Base-by-base conservation (phyloP, 1,140 invertebrate genomes). In the Calephelis virginiensis region DNA sequence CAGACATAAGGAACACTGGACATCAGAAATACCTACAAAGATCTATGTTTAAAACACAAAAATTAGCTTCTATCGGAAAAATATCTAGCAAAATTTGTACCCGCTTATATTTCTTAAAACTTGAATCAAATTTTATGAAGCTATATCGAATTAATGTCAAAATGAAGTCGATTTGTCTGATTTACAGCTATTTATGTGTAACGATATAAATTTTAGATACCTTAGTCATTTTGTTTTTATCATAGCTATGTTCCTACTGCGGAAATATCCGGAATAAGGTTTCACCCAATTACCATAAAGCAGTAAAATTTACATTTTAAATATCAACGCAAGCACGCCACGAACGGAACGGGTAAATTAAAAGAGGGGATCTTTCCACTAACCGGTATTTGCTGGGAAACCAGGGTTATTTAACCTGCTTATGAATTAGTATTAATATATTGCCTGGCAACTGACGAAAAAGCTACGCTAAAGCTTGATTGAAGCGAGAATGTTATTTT, bases 231-330 rank as follows among this genome's bases (percentile, higher is more conserved):
- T 56, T 10, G 17, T 53, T 56, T 56, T 56, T 56, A 10, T 56
- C 53, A 37, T 56, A 56, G 8, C 7, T 43, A 43, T 56, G 53
- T 37, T 5, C 28, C 53, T 28, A 11, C 53, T 37, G 17, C 28
- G 28, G 10, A 28, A 56, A 56, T 28, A 56, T 28, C 37, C 17
- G 4, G 12, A 11, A 56, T 37, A 28, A 56, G 14, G 53, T 14
- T 56, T 56, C 28, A 11, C 17, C 53, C 53, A 56, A 56, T 56
- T 56, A 56, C 53, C 53, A 56, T 56, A 56, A 56, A 37, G 17
- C 53, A 28, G 17, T 56, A 56, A 56, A 56, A 56, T 56, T 56
- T 56, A 56, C 50, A 56, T 56, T 56, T 56, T 28, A 56, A 56
- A 56, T 56, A 56, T 56, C 50, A 56, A 8, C 37, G 17, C 28